Evolutionary conservation across 2,888 invertebrate species (phyloP).

Genomic region (Auanema sp.): DNA sequence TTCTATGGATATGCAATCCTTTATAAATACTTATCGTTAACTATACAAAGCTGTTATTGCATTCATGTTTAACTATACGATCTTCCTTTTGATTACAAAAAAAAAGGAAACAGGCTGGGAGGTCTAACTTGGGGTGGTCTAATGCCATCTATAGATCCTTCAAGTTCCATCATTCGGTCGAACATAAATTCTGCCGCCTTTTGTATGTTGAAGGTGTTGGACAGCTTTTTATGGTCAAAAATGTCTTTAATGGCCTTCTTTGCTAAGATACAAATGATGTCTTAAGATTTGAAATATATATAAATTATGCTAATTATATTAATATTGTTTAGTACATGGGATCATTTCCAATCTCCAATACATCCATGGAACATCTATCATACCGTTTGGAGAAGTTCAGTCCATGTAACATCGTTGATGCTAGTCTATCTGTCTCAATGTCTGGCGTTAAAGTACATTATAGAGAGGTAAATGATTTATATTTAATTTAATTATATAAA

Average conservation of each 20-base stretch:
- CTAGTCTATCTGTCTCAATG: slow-evolving; percentile 34
- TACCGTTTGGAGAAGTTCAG: slow-evolving; percentile 31
- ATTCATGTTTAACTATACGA: no score
- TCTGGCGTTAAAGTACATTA: slow-evolving; percentile 34
- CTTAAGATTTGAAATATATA: neutral
- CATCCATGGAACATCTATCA: slow-evolving; percentile 23
- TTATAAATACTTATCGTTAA: no score
- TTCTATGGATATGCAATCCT: no score
- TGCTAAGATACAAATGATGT: neutral
- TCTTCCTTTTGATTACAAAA: no score
- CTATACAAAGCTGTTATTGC: no score
- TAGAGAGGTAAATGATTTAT: slow-evolving; percentile 26
- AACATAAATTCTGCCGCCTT: no score
- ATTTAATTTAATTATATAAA: neutral
- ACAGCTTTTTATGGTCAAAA: no score
- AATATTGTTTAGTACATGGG: slow-evolving; percentile 34
- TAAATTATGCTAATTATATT: neutral
- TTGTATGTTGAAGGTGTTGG: no score
- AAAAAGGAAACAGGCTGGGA: no score
- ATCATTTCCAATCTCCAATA: slow-evolving; percentile 38
- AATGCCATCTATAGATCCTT: no score
- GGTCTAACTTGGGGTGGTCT: no score
- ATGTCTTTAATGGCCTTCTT: neutral
- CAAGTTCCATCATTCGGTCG: no score
- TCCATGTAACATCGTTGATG: slow-evolving; percentile 16